Base-by-base conservation (phyloP, 1,140 invertebrate genomes). In the Ostrea denselamellosa region DNA sequence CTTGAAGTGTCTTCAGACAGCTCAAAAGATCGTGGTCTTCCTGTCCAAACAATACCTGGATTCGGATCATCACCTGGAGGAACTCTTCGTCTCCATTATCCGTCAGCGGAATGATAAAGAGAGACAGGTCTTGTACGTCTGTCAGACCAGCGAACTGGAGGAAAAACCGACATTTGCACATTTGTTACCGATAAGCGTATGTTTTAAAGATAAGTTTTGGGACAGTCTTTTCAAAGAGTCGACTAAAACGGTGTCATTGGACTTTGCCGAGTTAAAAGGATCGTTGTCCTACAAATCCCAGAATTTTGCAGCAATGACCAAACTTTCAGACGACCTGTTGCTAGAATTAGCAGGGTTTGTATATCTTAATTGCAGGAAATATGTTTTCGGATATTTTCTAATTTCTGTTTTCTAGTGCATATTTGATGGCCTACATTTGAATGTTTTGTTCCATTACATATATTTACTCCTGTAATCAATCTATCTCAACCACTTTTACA, bases 31-130 rank as follows among this genome's bases (percentile, higher is more conserved):
- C 25, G 89, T 93, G 8, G 52, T 90, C 7, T 89, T 93, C 71
- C 85, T 93, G 19, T 91, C 90, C 25, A 86, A 91, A 2, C 88
- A 91, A 12, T 91, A 88, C 53, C 14, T 91, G 12, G 34, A 85
- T 8, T 90, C 90, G 14, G 9, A 52, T 19, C 81, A 87, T 19
- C 89, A 89, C 12, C 83, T 90, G 25, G 88, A 93, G 52, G 91
- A 92, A 85, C 88, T 93, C 12, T 91, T 91, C 82, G 88, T 91
- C 0, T 88, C 86, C 19, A 85, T 93, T 19, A 89, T 90, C 82
- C 85, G 90, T 22, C 92, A 93, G 81, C 77, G 91, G 62, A 83
- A 34, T 2, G 62, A 58, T 2, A 86, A 71, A 44, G 71, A 87
- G 17, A 84, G 65, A 52, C 65, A 51, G 17, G 54, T 91, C 1